Base-by-base conservation (phyloP, 2,888 invertebrate genomes). In the Nematopogon swammerdamellus region DNA sequence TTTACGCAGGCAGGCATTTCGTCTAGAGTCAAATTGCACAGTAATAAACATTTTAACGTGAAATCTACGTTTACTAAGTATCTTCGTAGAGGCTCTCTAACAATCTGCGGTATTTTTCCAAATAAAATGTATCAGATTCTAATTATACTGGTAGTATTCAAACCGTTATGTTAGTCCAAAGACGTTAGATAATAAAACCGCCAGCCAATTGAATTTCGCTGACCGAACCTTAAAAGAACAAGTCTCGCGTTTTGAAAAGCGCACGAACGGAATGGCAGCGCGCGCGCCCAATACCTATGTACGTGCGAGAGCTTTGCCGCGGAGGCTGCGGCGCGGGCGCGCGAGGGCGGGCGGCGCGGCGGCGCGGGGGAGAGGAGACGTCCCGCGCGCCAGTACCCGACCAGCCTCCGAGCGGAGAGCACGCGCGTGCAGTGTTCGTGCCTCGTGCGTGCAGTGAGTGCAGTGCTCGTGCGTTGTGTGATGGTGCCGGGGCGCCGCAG, bases 401-500 rank as follows among this genome's bases (percentile, higher is more conserved):
- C 44, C 43, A 17, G 45, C 44, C 43, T 29, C 44, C 47, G 46
- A 36, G 47, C 49, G 49, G 51, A 43, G 60, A 53, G 49, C 59
- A 54, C 57, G 61, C n/a, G 14, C 45, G 46, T 17, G 18, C 46
- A 47, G 52, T 46, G 44, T 20, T 36, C 20, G 30, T 20, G 48
- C 20, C 8, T 3, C 10, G 46, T 14, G 20, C 10, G 8, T 3
- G 4, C 18, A 4, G 4, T 25, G 25, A 6, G 25, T 25, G 5
- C 5, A 6, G 25, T 6, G 19, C 10, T 4, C 18, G 45, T 46
- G 25, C 36, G 46, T 48, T 8, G 25, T 25, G 36, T 36, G 36
- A 36, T 36, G 72, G 72, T 72, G 76, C 63, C 63, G 66, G 70
- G 72, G 70, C 70, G 67, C 62, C 67, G 67, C 67, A 72, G 76